Percentiles rank a stretch among this genome's conserved stretches.
Conservation (phyloP, 2,113 vertebrate genomes). For the Pimephales promelas region DNA sequence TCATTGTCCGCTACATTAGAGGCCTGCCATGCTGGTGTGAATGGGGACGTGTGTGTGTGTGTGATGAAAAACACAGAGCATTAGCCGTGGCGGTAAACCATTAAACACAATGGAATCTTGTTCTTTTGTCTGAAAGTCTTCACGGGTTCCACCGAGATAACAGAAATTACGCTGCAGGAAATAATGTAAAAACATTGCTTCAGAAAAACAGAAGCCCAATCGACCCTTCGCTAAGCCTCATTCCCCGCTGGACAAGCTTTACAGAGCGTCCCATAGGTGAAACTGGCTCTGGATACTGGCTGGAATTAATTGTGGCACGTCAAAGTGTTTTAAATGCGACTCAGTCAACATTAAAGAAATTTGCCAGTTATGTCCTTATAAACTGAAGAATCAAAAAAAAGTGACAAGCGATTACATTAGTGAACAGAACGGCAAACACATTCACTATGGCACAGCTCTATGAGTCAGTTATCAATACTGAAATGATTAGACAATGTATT, state of each 20-base stretch:
- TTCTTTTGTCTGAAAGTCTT: conserved; percentile 18
- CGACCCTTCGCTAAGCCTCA: neutral
- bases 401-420: no score
- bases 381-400: no score
- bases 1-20: conserved; percentile 44
- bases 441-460: no score
- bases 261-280: neutral
- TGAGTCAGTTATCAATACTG: no score
- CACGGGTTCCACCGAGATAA: conserved; percentile 8
- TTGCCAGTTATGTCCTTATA: no score
- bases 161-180: neutral
- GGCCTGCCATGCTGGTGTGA: conserved; percentile 30
- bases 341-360: neutral
- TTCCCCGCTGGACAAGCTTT: neutral
- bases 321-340: neutral
- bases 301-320: neutral
- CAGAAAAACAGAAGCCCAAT: neutral
- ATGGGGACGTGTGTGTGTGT: conserved; percentile 33
- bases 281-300: neutral
- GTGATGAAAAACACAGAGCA: conserved; percentile 26
- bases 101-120: conserved; percentile 20
- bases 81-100: neutral
- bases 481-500: neutral
- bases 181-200: neutral
- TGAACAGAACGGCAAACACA: no score